Conservation (phyloP, 2,113 vertebrate species). For the Cavia porcellus region DNA sequence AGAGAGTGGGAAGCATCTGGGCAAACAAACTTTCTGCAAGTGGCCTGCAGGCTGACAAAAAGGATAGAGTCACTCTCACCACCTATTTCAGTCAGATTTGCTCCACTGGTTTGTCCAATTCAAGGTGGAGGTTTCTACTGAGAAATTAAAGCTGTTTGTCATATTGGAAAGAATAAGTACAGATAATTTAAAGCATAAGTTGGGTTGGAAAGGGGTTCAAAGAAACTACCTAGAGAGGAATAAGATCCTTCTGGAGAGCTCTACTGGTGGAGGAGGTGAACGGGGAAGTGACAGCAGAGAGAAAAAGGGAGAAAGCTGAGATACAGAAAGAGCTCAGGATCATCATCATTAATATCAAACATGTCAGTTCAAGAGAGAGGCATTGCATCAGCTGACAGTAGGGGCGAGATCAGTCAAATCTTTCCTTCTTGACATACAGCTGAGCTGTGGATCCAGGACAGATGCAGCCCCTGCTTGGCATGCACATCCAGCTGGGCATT, state of each 20-base stretch:
- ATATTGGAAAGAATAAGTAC: neutral
- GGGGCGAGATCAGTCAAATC: neutral
- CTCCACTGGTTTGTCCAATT: neutral
- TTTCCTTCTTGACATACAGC: neutral
- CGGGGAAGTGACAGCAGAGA: slow-evolving; percentile 4
- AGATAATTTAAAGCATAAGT: slow-evolving; percentile 5
- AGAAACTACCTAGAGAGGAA: neutral
- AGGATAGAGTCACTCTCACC: neutral
- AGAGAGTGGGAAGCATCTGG: slow-evolving; percentile 46
- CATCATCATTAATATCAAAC: neutral
- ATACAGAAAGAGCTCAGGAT: neutral
- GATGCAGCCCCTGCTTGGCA: neutral
- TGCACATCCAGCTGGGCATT: neutral
- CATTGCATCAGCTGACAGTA: neutral
- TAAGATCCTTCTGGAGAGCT: slow-evolving; percentile 13
- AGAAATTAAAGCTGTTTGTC: slow-evolving; percentile 23
- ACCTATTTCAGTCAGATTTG: neutral
- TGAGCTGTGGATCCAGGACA: neutral
- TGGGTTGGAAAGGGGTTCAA: slow-evolving; percentile 29
- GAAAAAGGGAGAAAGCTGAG: neutral
- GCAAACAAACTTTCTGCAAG: neutral
- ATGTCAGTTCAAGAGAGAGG: neutral
- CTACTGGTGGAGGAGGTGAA: neutral
- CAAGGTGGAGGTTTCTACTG: neutral
- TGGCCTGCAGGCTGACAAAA: neutral